These are phyloP conservation scores for Drosophila rhopaloa DNA, from an alignment of 1,140 invertebrate species.

Conservation along the genomic window DNA sequence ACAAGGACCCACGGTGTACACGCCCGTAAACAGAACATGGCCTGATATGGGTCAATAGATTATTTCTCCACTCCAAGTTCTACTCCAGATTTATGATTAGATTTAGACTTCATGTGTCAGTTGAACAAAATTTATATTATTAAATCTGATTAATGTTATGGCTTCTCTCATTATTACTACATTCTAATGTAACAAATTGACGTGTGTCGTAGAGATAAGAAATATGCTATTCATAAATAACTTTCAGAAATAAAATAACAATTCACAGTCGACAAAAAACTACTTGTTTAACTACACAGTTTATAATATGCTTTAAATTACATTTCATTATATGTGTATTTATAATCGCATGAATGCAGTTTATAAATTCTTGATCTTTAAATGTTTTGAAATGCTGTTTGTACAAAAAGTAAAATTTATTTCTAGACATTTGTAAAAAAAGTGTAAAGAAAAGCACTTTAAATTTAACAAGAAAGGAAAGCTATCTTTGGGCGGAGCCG, in stretches of 20 bases:
- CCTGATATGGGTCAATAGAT: slow-evolving; percentile 15
- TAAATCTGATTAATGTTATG: slow-evolving; percentile 29
- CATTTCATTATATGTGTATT: too few species aligned
- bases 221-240: slow-evolving; percentile 1
- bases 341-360: too few species aligned
- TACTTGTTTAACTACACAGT: too few species aligned
- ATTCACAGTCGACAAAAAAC: neutral
- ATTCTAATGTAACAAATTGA: slow-evolving; percentile 10
- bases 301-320: too few species aligned
- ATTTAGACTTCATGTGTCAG: slow-evolving; percentile 1
- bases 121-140: slow-evolving; percentile 13
- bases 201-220: neutral
- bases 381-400: neutral
- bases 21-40: slow-evolving; percentile 48
- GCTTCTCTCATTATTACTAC: neutral
- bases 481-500: too few species aligned
- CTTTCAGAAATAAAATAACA: neutral
- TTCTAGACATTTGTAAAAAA: too few species aligned
- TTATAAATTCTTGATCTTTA: neutral
- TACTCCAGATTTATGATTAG: slow-evolving; percentile 29
- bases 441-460: neutral
- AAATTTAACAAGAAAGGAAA: neutral
- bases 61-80: neutral
- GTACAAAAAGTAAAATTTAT: neutral
- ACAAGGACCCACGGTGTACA: slow-evolving; percentile 19